Evolutionary conservation across 2,113 vertebrate species (phyloP), one percentile per base, ranked within the genome.

Genomic region (Amia ocellicauda): DNA sequence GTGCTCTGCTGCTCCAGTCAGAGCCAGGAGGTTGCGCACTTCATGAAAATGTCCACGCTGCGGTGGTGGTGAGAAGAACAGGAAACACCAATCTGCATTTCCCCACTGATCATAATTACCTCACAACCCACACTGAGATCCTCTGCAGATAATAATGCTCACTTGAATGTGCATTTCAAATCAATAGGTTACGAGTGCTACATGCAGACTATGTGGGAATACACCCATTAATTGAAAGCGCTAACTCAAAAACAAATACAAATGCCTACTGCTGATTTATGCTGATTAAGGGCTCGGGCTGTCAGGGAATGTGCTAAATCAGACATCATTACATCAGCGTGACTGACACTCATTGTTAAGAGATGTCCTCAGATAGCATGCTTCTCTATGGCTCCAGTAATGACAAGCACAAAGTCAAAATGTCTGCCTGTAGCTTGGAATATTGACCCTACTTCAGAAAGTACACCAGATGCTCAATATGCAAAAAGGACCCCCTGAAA

Each of bases 81-180:
- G 40, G 62, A 28, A 54, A 4, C 59, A 19, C 59, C 58, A 42
- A 40, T 27, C 28, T 13, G 19, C 49, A 23, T 8, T 53, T 70
- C 50, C 64, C 45, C 50, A 64, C 57, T 49, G 59, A 69, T 67
- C 61, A 68, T 68, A 53, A n/a, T 62, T 17, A 28, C 55, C 24
- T n/a, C n/a, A n/a, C n/a, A n/a, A n/a, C n/a, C n/a, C n/a, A n/a
- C n/a, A n/a, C n/a, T n/a, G n/a, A n/a, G n/a, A n/a, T n/a, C n/a
- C n/a, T n/a, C n/a, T n/a, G n/a, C n/a, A n/a, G n/a, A n/a, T n/a
- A n/a, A n/a, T n/a, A n/a, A n/a, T n/a, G n/a, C n/a, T n/a, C n/a
- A n/a, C n/a, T n/a, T 59, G 60, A 73, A 66, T 64, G 58, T 50
- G 49, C 66, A 68, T 58, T 41, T 24, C 63, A 31, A 69, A 73